phyloP scores from a whole-genome alignment of 2,888 invertebrate genomes.

The Homarus gammarus region DNA sequence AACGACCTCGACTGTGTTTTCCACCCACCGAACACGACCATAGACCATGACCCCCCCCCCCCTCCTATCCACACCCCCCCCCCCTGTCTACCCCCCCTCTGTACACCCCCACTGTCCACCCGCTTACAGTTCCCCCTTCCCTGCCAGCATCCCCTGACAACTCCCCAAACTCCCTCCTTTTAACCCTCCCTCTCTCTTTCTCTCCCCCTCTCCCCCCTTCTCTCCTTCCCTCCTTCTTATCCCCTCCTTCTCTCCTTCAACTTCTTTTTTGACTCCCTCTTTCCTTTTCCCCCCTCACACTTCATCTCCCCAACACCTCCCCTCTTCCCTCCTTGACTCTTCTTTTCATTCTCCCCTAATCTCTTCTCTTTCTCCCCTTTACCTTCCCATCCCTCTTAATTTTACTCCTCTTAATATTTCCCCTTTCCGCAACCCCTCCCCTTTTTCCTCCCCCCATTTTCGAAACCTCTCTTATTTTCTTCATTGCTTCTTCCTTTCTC shows the following conservation, averaged over 20 bases:
- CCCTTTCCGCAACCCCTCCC: too few relatives aligned
- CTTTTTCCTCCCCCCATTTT: too few relatives aligned
- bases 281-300: not conserved
- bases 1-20: slow-evolving; percentile 1
- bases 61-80: not conserved
- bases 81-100: not conserved
- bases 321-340: not conserved
- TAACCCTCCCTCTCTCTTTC: not conserved
- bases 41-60: slow-evolving; percentile 13
- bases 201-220: not conserved
- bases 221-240: not conserved
- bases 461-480: too few relatives aligned
- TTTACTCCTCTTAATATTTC: too few relatives aligned
- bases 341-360: too few relatives aligned
- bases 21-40: slow-evolving; percentile 19
- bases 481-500: too few relatives aligned
- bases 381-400: too few relatives aligned
- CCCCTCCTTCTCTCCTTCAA: not conserved
- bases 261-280: not conserved
- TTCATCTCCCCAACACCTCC: too few relatives aligned
- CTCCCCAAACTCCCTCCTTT: not conserved
- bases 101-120: not conserved
- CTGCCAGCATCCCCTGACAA: too few relatives aligned
- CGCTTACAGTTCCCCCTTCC: not conserved
- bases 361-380: too few relatives aligned